Percentiles rank a stretch among this genome's conserved stretches.
Evolutionary conservation across 1,140 invertebrate genomes (phyloP).

Genomic region (Lasioglossum albipes): DNA sequence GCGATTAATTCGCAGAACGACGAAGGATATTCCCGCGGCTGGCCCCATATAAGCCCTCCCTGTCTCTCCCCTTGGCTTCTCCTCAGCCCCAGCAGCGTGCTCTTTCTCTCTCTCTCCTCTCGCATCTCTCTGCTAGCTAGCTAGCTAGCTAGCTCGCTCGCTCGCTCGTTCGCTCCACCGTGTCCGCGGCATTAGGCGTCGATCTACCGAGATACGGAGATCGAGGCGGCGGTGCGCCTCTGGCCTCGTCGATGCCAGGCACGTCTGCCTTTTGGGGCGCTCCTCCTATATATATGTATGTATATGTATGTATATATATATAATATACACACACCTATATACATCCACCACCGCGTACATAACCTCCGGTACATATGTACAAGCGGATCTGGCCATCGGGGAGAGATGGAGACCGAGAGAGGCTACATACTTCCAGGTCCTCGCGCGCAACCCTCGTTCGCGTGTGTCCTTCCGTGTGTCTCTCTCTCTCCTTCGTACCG

Average conservation of each 20-base stretch:
- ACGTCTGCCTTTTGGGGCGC: slow-evolving; percentile 77
- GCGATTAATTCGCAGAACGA: slow-evolving; percentile 69
- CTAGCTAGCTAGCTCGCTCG: too few relatives aligned
- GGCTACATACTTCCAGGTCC: slow-evolving; percentile 27
- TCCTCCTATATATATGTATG: slow-evolving; percentile 27
- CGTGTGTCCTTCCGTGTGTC: background rate
- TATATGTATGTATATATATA: too few relatives aligned
- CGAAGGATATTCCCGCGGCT: slow-evolving; percentile 67
- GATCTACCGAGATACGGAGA: slow-evolving; percentile 68
- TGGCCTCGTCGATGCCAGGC: slow-evolving; percentile 76
- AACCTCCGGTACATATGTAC: slow-evolving; percentile 36
- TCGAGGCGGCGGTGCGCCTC: slow-evolving; percentile 64
- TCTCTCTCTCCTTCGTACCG: background rate
- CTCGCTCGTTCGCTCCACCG: slow-evolving; percentile 39
- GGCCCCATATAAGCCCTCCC: slow-evolving; percentile 60
- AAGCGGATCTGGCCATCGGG: slow-evolving; percentile 19
- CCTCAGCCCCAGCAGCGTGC: slow-evolving; percentile 15
- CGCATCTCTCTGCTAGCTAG: slow-evolving; percentile 4
- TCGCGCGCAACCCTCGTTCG: slow-evolving; percentile 33
- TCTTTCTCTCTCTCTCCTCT: background rate
- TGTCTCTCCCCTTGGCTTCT: slow-evolving; percentile 41
- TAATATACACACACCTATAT: too few relatives aligned
- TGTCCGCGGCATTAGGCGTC: slow-evolving; percentile 70
- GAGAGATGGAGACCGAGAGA: background rate
- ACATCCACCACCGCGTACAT: slow-evolving; percentile 13